Conservation (phyloP, 2,888 invertebrate species). For the Neelides folsomi region DNA sequence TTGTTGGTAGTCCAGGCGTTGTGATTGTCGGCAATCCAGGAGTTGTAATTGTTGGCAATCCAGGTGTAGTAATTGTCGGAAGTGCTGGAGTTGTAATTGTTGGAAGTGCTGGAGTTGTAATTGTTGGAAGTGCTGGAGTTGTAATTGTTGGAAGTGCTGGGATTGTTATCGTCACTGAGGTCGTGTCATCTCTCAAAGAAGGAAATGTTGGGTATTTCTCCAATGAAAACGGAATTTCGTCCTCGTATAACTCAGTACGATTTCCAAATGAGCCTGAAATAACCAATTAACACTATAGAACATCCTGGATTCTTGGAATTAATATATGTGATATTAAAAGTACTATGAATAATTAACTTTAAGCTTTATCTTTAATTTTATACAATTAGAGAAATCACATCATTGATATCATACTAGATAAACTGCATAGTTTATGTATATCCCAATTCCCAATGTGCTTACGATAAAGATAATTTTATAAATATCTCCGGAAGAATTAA, state of each 20-base stretch:
- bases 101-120: not conserved
- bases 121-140: not conserved
- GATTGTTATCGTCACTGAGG: not conserved
- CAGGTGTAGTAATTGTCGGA: conserved; percentile 8
- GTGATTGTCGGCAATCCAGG: not conserved
- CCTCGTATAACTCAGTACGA: not conserved
- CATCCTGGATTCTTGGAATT: too few relatives aligned
- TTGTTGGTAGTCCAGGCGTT: conserved; percentile 2
- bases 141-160: conserved; percentile 1
- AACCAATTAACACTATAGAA: too few relatives aligned
- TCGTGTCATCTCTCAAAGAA: not conserved
- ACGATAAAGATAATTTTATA: too few relatives aligned
- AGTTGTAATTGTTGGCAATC: not conserved
- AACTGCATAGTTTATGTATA: too few relatives aligned
- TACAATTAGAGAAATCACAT: too few relatives aligned
- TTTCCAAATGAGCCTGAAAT: too few relatives aligned
- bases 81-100: conserved; percentile 2
- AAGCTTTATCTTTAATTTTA: too few relatives aligned
- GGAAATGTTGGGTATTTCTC: not conserved
- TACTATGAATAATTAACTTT: too few relatives aligned
- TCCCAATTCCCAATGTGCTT: too few relatives aligned
- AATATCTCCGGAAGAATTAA: not conserved
- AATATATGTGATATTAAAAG: too few relatives aligned
- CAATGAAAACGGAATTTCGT: not conserved
- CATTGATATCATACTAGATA: too few relatives aligned